A percentile compares a stretch with the other conserved stretches of the same genome.
Evolutionary conservation across 2,113 vertebrate genomes (phyloP).

Genomic region (Paramisgurnus dabryanus): DNA sequence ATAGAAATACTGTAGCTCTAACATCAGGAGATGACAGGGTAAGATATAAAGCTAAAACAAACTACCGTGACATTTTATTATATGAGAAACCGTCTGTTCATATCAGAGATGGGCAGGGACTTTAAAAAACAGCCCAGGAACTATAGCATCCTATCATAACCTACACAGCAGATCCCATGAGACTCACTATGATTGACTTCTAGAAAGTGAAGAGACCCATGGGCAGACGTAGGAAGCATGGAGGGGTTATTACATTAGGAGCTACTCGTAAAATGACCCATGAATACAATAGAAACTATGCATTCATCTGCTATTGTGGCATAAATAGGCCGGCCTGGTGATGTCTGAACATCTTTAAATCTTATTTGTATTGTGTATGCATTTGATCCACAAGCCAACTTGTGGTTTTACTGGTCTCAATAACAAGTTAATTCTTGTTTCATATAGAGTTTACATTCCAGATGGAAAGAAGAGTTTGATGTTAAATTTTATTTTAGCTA

Average conservation of each 20-base stretch:
- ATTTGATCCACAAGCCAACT: background rate
- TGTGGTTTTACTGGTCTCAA: background rate
- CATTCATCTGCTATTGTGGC: background rate
- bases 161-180: too few relatives aligned
- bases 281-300: background rate
- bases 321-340: background rate
- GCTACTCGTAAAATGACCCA: too few relatives aligned
- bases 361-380: background rate
- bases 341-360: background rate
- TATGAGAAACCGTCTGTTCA: background rate
- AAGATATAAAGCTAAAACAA: slow-evolving; percentile 46
- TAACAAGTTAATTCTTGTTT: slow-evolving; percentile 4
- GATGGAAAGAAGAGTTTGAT: background rate
- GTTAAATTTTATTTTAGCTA: slow-evolving; percentile 1
- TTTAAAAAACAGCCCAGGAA: too few relatives aligned
- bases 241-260: too few relatives aligned
- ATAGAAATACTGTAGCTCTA: slow-evolving; percentile 33
- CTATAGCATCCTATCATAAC: too few relatives aligned
- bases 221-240: too few relatives aligned
- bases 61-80: slow-evolving; percentile 48
- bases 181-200: too few relatives aligned
- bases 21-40: slow-evolving; percentile 39
- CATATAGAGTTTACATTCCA: slow-evolving; percentile 13
- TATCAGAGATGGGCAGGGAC: too few relatives aligned
- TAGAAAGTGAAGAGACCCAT: too few relatives aligned